These are phyloP conservation scores for Meloidogyne exigua DNA, from an alignment of 1,140 invertebrate species.

Conservation along the genomic window DNA sequence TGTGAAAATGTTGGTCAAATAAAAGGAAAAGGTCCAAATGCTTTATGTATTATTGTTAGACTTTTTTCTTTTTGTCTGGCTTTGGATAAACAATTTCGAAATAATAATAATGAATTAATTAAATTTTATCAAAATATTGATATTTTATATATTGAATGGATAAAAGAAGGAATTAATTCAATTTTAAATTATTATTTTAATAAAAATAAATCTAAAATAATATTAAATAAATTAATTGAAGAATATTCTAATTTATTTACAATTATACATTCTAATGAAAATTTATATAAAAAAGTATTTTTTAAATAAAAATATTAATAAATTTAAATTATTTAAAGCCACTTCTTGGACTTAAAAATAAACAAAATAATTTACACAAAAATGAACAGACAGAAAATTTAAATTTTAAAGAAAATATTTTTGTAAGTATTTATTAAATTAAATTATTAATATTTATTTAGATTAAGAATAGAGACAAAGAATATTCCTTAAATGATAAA, in stretches of 20 bases:
- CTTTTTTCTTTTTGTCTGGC: neutral
- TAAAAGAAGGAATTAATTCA: neutral
- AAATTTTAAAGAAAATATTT: neutral
- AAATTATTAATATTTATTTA: neutral
- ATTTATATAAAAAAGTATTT: neutral
- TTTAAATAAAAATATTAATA: neutral
- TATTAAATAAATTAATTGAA: neutral
- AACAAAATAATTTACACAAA: neutral
- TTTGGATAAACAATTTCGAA: neutral
- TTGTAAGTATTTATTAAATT: neutral
- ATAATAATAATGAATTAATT: neutral
- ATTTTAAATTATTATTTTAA: neutral
- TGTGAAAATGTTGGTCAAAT: neutral
- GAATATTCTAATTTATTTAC: neutral
- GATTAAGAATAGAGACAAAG: too few species aligned
- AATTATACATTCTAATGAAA: neutral
- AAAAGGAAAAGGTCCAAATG: neutral
- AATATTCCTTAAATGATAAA: too few species aligned
- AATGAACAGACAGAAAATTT: neutral
- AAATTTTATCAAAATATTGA: slow-evolving; percentile 1
- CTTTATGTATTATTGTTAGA: slow-evolving; percentile 5
- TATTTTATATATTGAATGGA: slow-evolving; percentile 5
- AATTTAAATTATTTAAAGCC: neutral
- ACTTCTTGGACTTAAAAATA: neutral
- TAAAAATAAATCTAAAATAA: neutral